Evolutionary conservation across 2,888 invertebrate genomes (phyloP).

Genomic region (Chloromyia formosa): DNA sequence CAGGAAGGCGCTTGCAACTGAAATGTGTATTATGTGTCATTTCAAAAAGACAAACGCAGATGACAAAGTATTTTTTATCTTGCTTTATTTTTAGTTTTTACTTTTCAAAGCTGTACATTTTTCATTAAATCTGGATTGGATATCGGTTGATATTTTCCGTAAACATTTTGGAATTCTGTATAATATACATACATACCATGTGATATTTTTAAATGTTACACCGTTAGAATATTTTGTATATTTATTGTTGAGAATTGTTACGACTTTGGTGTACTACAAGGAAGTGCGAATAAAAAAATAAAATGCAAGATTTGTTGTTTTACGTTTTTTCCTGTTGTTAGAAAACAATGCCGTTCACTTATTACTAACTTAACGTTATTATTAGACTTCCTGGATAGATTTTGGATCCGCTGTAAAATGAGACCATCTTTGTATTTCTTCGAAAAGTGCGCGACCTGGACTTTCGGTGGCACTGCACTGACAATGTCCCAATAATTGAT

Average conservation of each 20-base stretch:
- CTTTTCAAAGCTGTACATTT: too few relatives aligned
- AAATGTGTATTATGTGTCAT: neutral
- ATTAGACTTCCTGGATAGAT: too few relatives aligned
- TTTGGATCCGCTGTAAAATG: constrained; percentile 57
- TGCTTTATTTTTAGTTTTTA: too few relatives aligned
- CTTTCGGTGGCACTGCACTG: constrained; percentile 65
- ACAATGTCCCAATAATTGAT: constrained; percentile 66
- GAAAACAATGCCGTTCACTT: neutral
- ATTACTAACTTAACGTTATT: too few relatives aligned
- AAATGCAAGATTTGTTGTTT: constrained; percentile 2
- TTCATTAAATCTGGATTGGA: neutral
- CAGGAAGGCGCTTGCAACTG: neutral
- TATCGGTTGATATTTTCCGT: constrained; percentile 2
- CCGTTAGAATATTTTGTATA: constrained; percentile 33
- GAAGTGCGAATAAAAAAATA: neutral
- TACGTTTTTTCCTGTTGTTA: neutral
- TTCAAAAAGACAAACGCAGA: neutral
- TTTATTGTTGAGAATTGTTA: constrained; percentile 37
- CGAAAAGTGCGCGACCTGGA: constrained; percentile 66
- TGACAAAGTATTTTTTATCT: too few relatives aligned
- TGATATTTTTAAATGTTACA: constrained; percentile 32
- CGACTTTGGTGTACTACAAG: neutral
- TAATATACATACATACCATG: neutral
- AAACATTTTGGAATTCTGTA: neutral
- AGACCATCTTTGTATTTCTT: constrained; percentile 68